Conservation (phyloP, 2,888 invertebrate genomes). For the Zygogramma bicolorata region DNA sequence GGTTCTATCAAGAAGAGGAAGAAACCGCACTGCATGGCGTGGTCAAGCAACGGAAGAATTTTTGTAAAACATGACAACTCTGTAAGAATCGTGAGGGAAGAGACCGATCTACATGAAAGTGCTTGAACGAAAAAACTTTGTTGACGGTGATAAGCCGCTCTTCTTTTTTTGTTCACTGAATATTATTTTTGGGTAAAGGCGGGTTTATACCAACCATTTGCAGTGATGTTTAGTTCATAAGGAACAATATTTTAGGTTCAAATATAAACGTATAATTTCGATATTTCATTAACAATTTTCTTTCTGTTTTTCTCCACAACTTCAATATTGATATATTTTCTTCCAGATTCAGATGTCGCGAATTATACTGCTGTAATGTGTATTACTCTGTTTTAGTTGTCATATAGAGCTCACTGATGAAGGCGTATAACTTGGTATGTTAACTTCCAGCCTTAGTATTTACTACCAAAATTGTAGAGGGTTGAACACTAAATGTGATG, state of each 20-base stretch:
- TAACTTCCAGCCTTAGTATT: too few relatives aligned
- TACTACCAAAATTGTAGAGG: slow-evolving; percentile 14
- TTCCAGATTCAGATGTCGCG: too few relatives aligned
- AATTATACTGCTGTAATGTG: too few relatives aligned
- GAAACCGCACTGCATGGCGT: background rate
- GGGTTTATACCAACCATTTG: too few relatives aligned
- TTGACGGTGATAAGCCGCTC: background rate
- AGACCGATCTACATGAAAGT: background rate
- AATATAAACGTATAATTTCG: too few relatives aligned
- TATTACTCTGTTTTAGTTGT: too few relatives aligned
- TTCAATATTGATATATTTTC: too few relatives aligned
- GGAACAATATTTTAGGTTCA: too few relatives aligned
- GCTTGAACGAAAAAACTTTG: background rate
- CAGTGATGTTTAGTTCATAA: too few relatives aligned
- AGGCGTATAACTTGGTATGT: background rate
- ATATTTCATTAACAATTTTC: too few relatives aligned
- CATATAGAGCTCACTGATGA: background rate
- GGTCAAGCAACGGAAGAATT: background rate
- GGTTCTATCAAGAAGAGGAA: too few relatives aligned
- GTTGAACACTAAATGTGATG: slow-evolving; percentile 9
- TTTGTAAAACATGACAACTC: background rate
- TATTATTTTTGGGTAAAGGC: background rate
- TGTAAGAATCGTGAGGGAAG: background rate
- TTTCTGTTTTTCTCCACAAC: too few relatives aligned
- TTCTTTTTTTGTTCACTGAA: background rate